Evolutionary conservation across 2,113 vertebrate genomes (phyloP).

Genomic region (Anolis sagrei): DNA sequence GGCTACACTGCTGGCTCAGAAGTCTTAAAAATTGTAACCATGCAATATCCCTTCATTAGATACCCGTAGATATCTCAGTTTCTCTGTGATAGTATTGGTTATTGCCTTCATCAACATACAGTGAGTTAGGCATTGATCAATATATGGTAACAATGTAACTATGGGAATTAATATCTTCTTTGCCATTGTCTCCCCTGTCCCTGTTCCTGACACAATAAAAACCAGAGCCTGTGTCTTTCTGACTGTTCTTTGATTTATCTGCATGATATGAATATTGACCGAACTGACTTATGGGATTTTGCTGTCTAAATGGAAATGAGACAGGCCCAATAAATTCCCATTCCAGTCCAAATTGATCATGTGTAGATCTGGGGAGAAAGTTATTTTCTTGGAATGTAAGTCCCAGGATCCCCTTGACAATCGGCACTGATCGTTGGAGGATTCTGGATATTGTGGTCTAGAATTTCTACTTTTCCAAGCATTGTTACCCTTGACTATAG

Average conservation of each 20-base stretch:
- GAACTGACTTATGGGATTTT: neutral
- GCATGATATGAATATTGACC: neutral
- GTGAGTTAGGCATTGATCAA: neutral
- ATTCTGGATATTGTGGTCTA: neutral
- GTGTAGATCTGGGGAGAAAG: too few relatives aligned
- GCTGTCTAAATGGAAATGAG: neutral
- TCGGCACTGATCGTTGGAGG: neutral
- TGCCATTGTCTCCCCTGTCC: neutral
- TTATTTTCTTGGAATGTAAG: too few relatives aligned
- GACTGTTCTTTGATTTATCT: neutral
- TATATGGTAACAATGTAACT: neutral
- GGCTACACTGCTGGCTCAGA: neutral
- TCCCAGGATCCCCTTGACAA: too few relatives aligned
- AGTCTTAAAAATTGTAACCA: neutral
- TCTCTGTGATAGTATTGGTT: neutral
- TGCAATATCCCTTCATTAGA: neutral
- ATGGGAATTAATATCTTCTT: neutral
- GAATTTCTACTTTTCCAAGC: neutral
- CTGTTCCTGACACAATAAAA: neutral
- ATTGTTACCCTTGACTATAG: too few relatives aligned
- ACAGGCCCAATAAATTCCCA: neutral
- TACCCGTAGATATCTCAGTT: neutral
- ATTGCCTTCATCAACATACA: neutral
- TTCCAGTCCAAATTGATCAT: neutral
- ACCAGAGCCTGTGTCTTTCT: too few relatives aligned